Conservation (phyloP, 2,113 vertebrate species). For the Seriola aureovittata region DNA sequence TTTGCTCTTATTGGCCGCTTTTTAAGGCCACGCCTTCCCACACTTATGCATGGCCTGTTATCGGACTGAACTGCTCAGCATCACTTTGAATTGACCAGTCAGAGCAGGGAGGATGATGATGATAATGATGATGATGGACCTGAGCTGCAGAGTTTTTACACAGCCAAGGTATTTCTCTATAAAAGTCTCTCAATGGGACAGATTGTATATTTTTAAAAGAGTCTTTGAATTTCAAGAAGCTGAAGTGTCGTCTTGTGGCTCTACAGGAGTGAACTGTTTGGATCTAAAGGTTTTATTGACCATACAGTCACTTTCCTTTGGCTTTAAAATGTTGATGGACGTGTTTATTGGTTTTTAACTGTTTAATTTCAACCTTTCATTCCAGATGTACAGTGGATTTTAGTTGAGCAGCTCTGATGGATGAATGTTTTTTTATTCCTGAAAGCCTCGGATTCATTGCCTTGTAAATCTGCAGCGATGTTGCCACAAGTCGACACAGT, state of each 20-base stretch:
- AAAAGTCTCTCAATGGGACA: constrained; percentile 1
- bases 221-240: constrained; percentile 4
- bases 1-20: constrained; percentile 54
- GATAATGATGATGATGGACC: not conserved
- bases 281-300: not conserved
- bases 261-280: not conserved
- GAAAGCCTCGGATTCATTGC: not conserved
- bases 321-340: not conserved
- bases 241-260: not conserved
- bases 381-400: not conserved
- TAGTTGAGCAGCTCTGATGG: not conserved
- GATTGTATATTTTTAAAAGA: constrained; percentile 48
- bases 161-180: constrained; percentile 52
- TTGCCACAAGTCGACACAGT: constrained; percentile 25
- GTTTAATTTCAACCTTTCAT: not conserved
- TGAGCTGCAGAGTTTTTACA: not conserved
- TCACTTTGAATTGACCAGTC: constrained; percentile 51
- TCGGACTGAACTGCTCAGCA: constrained; percentile 22
- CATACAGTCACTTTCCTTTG: constrained; percentile 30
- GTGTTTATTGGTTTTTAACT: not conserved
- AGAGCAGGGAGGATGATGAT: not conserved
- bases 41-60: constrained; percentile 56
- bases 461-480: constrained; percentile 4
- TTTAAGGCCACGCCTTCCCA: constrained; percentile 50
- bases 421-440: constrained; percentile 16